Base-by-base conservation (phyloP, 2,888 invertebrate genomes). In the Luperina nickerlii region DNA sequence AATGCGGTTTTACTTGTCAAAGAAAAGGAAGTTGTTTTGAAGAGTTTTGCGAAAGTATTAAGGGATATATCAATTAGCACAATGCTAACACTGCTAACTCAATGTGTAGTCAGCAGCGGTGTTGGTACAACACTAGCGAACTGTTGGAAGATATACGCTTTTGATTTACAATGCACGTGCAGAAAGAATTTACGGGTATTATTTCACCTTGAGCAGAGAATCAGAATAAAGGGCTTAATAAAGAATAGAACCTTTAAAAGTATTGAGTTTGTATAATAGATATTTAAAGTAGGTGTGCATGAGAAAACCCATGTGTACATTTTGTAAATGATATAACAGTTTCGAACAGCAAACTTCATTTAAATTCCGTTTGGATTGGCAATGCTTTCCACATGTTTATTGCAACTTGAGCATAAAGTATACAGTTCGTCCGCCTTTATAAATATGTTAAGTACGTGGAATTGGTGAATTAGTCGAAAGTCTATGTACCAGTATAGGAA, bases 11-110 rank as follows among this genome's bases (percentile, higher is more conserved):
- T 84, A 83, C 65, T 85, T 89, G 88, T 93, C 94, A 96, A 96
- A 94, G 94, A 92, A 93, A 92, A 96, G 96, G 96, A 96, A 96
- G 96, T 96, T 94, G 94, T 94, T 94, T 93, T 92, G 88, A 89
- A 91, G 90, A 91, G 94, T 93, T 94, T 94, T 93, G 94, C 92
- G 88, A 93, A 92, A 91, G 90, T 91, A 93, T 93, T 93, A 94
- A 93, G 91, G 93, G 93, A 91, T 94, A 91, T 93, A 90, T 91
- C 92, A 93, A 94, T 95, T 95, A 95, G 82, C 81, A 89, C 89
- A 89, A 88, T 89, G 81, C 81, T 83, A 67, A 82, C 79, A 90
- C 85, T 83, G 79, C 80, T 81, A 69, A 79, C 77, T 80, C 82
- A 88, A 92, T 92, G 91, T 93, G 77, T 80, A 67, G 77, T 70